Base-by-base conservation (phyloP, 2,888 invertebrate genomes). In the Tenthredo livida region DNA sequence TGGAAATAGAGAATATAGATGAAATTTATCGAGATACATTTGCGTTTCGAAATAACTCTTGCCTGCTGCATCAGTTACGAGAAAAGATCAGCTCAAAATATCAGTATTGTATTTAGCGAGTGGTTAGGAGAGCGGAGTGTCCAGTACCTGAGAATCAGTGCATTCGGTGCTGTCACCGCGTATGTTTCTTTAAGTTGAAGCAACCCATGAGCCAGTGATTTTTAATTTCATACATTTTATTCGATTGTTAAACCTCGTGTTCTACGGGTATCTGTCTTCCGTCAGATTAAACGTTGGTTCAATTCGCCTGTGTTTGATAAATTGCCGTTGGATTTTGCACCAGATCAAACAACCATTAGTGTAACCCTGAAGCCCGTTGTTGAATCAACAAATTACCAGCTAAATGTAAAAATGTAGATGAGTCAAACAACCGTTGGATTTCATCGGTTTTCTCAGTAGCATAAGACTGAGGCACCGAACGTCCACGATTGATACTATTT, bases 401-500 rank as follows among this genome's bases (percentile, higher is more conserved):
- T 70, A 33, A 83, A 83, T 40, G 83, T 83, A 83, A 83, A 83
- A 65, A 83, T 47, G 1, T 50, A 33, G 65, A 5, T 29, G 43
- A 65, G 83, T 83, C 17, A 37, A 70, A 83, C 25, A 83, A 83
- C 83, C 83, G 83, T 83, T 83, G 67, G 67, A 83, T 47, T 67
- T n/a, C 25, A 67, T 67, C 33, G 50, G 50, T 67, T 70, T 47
- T 10, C 67, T 12, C 83, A 83, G 83, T 67, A 83, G 83, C n/a
- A 47, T 67, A 43, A n/a, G 83, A 47, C 43, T 25, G 17, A n/a
- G 67, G 33, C 50, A 47, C 83, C 47, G 47, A 83, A 65, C 83
- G 12, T 65, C 70, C 29, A 83, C 83, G 47, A 25, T 47, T 67
- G 12, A 25, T 47, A 67, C 29, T 47, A 65, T 67, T 50, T 47